Evolutionary conservation across 2,888 invertebrate species (phyloP).

Genomic region (Serrognathus titanus): DNA sequence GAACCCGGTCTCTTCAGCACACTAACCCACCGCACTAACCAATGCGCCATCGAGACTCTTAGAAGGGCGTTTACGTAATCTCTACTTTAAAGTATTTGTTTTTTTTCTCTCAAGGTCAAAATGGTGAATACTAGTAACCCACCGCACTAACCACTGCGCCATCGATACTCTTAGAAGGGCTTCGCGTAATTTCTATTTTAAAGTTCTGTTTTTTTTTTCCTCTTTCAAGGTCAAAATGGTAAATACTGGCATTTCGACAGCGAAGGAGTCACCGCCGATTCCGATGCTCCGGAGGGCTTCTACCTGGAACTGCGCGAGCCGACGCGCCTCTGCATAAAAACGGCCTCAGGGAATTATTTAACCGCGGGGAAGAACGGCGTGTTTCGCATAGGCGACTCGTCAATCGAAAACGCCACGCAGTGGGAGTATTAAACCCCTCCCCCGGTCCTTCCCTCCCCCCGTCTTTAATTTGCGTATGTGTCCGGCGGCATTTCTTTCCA

Average conservation of each 20-base stretch:
- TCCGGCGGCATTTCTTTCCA: no score
- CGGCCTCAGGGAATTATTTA: constrained; percentile 71
- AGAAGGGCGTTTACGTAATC: no score
- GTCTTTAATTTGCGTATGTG: no score
- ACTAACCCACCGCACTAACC: no score
- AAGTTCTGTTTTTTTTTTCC: background rate
- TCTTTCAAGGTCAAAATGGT: constrained; percentile 76
- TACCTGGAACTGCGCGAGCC: constrained; percentile 91
- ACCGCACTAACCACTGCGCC: no score
- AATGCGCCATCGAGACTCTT: no score
- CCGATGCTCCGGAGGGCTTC: constrained; percentile 81
- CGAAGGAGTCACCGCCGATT: constrained; percentile 83
- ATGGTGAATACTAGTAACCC: constrained; percentile 73
- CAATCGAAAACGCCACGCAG: constrained; percentile 77
- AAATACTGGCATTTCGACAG: constrained; percentile 93
- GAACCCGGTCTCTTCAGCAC: no score
- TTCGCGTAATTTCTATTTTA: no score
- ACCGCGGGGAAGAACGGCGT: constrained; percentile 89
- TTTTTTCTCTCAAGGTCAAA: constrained; percentile 65
- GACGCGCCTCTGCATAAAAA: constrained; percentile 87
- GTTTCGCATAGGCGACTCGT: constrained; percentile 77
- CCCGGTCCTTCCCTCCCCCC: no score
- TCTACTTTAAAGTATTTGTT: background rate
- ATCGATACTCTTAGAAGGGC: no score
- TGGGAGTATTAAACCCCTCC: constrained; percentile 79